phyloP scores from a whole-genome alignment of 2,113 vertebrate species.

The Herpetotheres cachinnans region DNA sequence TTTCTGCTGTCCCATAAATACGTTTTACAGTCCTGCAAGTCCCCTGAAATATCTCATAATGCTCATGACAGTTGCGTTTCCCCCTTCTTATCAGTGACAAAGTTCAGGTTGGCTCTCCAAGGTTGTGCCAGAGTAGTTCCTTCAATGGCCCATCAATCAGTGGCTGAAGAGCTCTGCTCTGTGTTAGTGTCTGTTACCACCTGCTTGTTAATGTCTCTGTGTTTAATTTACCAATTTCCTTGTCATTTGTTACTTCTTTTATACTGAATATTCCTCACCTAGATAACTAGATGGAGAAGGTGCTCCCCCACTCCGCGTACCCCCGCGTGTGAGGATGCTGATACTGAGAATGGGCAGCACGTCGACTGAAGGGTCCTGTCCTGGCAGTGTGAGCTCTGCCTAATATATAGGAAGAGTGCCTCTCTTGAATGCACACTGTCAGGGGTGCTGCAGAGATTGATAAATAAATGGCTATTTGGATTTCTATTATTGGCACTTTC shows the following conservation, averaged over 20 bases:
- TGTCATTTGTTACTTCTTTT: not conserved
- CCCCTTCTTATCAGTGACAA: not conserved
- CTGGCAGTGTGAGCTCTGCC: not conserved
- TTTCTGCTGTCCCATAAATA: not conserved
- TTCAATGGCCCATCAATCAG: not conserved
- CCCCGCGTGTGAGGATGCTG: rapidly evolving
- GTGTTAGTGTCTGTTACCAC: not conserved
- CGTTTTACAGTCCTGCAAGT: not conserved
- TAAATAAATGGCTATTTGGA: not conserved
- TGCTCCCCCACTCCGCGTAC: not conserved
- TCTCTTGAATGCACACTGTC: not conserved
- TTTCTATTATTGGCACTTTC: not conserved
- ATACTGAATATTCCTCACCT: not conserved
- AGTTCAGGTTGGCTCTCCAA: not conserved
- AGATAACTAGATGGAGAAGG: not conserved
- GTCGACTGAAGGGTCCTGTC: not conserved
- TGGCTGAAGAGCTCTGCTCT: not conserved
- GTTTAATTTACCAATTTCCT: not conserved
- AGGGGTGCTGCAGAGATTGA: not conserved
- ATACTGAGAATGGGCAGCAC: not conserved
- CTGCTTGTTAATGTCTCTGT: not conserved
- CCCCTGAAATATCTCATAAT: not conserved
- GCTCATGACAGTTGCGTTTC: not conserved
- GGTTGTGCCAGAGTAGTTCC: not conserved
- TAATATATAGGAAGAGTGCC: not conserved